Evolutionary conservation across 1,140 invertebrate genomes (phyloP).

Genomic region (Drosophila auraria): DNA sequence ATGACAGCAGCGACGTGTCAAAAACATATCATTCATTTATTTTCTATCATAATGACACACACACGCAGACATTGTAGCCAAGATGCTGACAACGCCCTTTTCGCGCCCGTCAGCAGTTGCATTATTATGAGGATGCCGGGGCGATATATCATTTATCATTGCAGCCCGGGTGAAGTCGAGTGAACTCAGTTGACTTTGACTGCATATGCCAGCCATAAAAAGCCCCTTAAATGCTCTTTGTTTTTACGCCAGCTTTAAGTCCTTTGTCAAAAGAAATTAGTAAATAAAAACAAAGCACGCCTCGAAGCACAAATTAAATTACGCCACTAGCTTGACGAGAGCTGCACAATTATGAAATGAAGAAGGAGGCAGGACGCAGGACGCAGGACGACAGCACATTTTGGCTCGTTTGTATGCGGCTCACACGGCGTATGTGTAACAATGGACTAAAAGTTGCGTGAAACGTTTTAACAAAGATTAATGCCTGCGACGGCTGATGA

Average conservation of each 20-base stretch:
- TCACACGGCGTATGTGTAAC: slow-evolving; percentile 76
- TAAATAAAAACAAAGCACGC: slow-evolving; percentile 80
- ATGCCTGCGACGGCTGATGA: slow-evolving; percentile 83
- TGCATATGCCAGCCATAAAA: slow-evolving; percentile 64
- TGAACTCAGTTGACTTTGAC: slow-evolving; percentile 78
- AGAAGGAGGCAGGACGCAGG: slow-evolving; percentile 16
- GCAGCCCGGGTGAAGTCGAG: slow-evolving; percentile 64
- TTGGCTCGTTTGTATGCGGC: slow-evolving; percentile 69
- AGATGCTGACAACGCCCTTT: slow-evolving; percentile 52
- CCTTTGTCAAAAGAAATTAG: slow-evolving; percentile 70
- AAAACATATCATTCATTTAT: slow-evolving; percentile 85
- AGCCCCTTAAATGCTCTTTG: slow-evolving; percentile 57
- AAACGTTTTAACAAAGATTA: slow-evolving; percentile 85
- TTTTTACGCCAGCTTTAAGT: slow-evolving; percentile 62
- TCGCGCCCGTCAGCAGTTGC: slow-evolving; percentile 74
- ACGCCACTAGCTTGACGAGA: slow-evolving; percentile 33
- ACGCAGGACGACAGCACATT: slow-evolving; percentile 4
- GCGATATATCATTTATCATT: slow-evolving; percentile 80
- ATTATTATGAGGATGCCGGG: slow-evolving; percentile 61
- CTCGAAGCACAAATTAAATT: slow-evolving; percentile 72
- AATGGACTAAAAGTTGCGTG: slow-evolving; percentile 84
- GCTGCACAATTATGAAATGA: slow-evolving; percentile 68
- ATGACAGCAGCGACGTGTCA: slow-evolving; percentile 80
- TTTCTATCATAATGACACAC: slow-evolving; percentile 79
- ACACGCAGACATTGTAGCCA: slow-evolving; percentile 7